Evolutionary conservation across 2,888 invertebrate genomes (phyloP), one percentile per base, ranked within the genome.

Genomic region (Pandemis heparana): DNA sequence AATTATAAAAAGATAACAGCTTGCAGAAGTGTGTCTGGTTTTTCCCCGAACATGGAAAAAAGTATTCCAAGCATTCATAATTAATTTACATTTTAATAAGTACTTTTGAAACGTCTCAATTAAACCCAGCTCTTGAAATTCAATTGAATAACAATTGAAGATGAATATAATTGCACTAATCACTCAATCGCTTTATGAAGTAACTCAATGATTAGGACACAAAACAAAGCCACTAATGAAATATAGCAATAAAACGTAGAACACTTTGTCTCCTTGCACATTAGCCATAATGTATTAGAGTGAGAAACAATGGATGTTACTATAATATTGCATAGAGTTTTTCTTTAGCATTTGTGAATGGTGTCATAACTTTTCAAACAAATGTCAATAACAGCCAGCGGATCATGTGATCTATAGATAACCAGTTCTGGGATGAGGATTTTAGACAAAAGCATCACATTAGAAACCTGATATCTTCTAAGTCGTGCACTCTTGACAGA

Each of bases 121-220:
- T 23, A 56, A 18, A 56, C 10, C 5, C 3, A 56, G 56, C 56
- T 23, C 56, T 56, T 23, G 56, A 56, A 56, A 56, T 23, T 10
- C 56, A 53, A 16, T 53, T 16, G 16, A 7, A 23, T 56, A 23
- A 2, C 23, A 23, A 18, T 56, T 23, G 23, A 16, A 53, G 16
- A 53, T 53, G 51, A 53, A 53, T 53, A 53, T 53, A 18, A 53
- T 53, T 53, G 16, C 16, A 18, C 3, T 53, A 53, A 53, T 53
- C 8, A 53, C 9, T 53, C 18, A 53, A 53, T 53, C 8, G 51
- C 5, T 53, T 18, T 53, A 16, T 53, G 6, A 7, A 53, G 16
- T 18, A 9, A 16, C 16, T 18, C 8, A 53, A 53, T 9, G 9
- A 18, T 8, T 18, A 3, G 48, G 4, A 0, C 6, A 48, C n/a